These are phyloP conservation scores for Xanthorhoe designata DNA, from an alignment of 2,888 invertebrate genomes.

Conservation along the genomic window DNA sequence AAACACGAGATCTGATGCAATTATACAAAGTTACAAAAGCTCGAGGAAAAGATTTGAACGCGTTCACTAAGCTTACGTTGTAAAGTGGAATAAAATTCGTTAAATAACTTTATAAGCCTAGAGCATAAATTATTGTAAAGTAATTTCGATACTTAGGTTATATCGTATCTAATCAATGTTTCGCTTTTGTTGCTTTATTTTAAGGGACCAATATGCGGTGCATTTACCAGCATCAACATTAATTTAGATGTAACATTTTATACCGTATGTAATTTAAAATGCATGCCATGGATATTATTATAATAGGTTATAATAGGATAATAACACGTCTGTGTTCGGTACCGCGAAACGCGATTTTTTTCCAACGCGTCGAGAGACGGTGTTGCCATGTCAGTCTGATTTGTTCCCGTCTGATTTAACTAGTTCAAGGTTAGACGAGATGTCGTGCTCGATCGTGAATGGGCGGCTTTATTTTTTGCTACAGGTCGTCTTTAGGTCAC, in stretches of 20 bases:
- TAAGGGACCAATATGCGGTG: conserved; percentile 3
- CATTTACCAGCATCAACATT: conserved; percentile 19
- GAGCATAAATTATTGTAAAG: neutral
- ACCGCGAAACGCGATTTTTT: conserved; percentile 70
- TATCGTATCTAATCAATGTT: conserved; percentile 2
- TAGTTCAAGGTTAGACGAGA: conserved; percentile 78
- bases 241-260: conserved; percentile 24
- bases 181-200: neutral
- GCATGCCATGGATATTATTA: conserved; percentile 47
- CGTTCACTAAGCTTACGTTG: conserved; percentile 3
- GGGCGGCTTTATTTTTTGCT: conserved; percentile 74
- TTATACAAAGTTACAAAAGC: neutral
- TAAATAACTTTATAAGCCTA: neutral
- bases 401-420: conserved; percentile 74
- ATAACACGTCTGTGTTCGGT: conserved; percentile 78
- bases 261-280: conserved; percentile 40
- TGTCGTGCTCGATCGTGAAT: conserved; percentile 67
- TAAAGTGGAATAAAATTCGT: neutral
- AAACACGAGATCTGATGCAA: neutral
- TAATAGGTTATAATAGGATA: conserved; percentile 78
- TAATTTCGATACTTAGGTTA: neutral
- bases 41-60: conserved; percentile 17
- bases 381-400: conserved; percentile 72
- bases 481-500: conserved; percentile 80
- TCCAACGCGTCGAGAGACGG: conserved; percentile 50